These are phyloP conservation scores for Drosophila nannoptera DNA, from an alignment of 1,140 invertebrate genomes.

Conservation along the genomic window DNA sequence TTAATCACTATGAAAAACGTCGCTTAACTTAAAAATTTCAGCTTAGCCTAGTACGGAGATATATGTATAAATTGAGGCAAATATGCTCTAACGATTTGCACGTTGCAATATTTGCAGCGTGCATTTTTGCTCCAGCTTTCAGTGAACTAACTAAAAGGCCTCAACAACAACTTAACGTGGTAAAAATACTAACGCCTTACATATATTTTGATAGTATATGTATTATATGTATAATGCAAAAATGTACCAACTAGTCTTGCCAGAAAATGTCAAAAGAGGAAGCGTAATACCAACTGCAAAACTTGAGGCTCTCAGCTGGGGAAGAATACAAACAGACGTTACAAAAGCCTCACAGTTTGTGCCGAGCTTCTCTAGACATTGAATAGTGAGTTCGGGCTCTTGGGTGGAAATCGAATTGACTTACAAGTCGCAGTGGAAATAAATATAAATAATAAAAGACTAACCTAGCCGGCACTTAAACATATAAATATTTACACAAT, in stretches of 20 bases:
- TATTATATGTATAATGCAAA: conserved; percentile 22
- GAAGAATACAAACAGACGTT: conserved; percentile 7
- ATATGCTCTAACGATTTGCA: conserved; percentile 23
- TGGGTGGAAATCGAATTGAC: conserved; percentile 38
- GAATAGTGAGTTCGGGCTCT: conserved; percentile 6
- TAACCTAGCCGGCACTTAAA: conserved; percentile 33
- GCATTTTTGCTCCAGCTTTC: conserved; percentile 22
- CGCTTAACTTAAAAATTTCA: neutral
- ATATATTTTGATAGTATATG: conserved; percentile 3
- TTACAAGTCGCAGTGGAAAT: conserved; percentile 45
- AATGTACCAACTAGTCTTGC: conserved; percentile 45
- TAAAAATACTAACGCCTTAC: conserved; percentile 74
- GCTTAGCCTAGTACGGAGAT: conserved; percentile 24
- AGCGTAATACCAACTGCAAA: neutral
- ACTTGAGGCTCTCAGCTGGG: neutral
- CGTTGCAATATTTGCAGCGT: conserved; percentile 5
- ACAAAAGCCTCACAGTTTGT: conserved; percentile 23
- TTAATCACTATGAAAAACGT: conserved; percentile 15
- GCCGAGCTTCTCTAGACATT: conserved; percentile 62
- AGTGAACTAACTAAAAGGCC: conserved; percentile 58
- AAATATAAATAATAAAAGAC: conserved; percentile 66
- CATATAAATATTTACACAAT: conserved; percentile 53
- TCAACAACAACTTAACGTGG: conserved; percentile 70
- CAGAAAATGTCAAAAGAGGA: conserved; percentile 47
- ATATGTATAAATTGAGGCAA: conserved; percentile 26